A percentile compares a stretch with the other conserved stretches of the same genome.
Evolutionary conservation across 2,888 invertebrate genomes (phyloP).

Genomic region (Cheilosia grossa): DNA sequence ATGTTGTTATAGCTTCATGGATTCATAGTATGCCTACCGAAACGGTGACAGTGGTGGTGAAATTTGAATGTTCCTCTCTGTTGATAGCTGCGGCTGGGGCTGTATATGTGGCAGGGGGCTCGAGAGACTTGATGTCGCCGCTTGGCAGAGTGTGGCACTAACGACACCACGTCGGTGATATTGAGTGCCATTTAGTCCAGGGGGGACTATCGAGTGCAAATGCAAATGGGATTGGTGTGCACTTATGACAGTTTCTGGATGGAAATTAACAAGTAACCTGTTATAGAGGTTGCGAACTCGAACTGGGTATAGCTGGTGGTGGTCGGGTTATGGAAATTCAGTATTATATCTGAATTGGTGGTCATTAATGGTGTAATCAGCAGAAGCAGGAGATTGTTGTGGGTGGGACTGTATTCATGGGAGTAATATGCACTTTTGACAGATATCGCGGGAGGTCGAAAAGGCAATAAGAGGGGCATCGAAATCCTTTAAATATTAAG

Average conservation of each 20-base stretch:
- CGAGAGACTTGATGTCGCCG: conserved; percentile 4
- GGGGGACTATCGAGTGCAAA: background rate
- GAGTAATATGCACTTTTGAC: no score
- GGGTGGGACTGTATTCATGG: no score
- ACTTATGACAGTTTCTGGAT: conserved; percentile 10
- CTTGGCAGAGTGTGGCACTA: background rate
- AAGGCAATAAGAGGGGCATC: no score
- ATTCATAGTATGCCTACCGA: background rate
- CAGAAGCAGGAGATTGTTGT: no score
- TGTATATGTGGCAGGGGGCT: background rate
- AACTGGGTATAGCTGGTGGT: background rate
- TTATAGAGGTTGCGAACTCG: background rate
- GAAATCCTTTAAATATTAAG: no score
- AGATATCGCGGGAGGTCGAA: no score
- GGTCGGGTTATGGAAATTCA: background rate
- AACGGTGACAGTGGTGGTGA: background rate
- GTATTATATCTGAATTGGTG: background rate
- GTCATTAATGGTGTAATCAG: no score
- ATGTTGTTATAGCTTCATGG: background rate
- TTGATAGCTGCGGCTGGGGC: background rate
- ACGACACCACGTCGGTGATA: conserved; percentile 1
- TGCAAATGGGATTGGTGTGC: background rate
- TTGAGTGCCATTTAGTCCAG: background rate
- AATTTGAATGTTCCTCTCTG: conserved; percentile 7
- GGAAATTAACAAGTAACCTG: conserved; percentile 19